Percentiles rank a stretch among this genome's conserved stretches.
Conservation (phyloP, 1,140 invertebrate species). For the Hestina assimilis region DNA sequence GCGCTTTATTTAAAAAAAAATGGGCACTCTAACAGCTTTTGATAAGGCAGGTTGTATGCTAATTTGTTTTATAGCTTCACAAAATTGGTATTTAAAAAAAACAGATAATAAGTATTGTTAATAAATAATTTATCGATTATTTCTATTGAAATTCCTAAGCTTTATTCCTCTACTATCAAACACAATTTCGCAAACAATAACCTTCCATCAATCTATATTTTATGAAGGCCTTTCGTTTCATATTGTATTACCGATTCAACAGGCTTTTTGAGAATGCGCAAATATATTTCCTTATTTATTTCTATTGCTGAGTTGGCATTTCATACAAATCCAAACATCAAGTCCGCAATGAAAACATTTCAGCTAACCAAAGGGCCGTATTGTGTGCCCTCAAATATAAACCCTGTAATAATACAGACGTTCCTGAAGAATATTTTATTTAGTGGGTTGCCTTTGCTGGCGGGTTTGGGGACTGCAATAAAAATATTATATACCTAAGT, state of each 20-base stretch:
- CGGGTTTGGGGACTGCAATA: conserved; percentile 56
- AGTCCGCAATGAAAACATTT: conserved; percentile 36
- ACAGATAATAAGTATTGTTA: too few relatives aligned
- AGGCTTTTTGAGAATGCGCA: conserved; percentile 10
- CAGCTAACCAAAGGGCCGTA: conserved; percentile 31
- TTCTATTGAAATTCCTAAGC: too few relatives aligned
- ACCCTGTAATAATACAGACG: conserved; percentile 47
- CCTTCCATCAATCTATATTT: conserved; percentile 1
- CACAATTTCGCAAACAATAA: background rate
- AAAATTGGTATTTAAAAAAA: too few relatives aligned
- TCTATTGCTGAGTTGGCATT: conserved; percentile 11
- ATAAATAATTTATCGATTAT: too few relatives aligned
- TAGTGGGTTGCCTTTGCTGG: conserved; percentile 59
- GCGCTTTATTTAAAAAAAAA: too few relatives aligned
- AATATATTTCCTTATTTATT: conserved; percentile 20
- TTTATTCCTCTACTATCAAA: too few relatives aligned
- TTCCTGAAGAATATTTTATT: conserved; percentile 67
- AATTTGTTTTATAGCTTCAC: too few relatives aligned
- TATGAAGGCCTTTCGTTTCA: conserved; percentile 4
- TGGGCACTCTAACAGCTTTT: too few relatives aligned
- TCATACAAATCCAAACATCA: conserved; percentile 25
- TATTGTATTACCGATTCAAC: conserved; percentile 18
- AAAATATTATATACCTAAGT: conserved; percentile 73
- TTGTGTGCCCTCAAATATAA: conserved; percentile 42
- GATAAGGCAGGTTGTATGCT: too few relatives aligned